Conservation (phyloP, 2,797 vertebrate species). For the Schizopygopsis malacanthus region DNA sequence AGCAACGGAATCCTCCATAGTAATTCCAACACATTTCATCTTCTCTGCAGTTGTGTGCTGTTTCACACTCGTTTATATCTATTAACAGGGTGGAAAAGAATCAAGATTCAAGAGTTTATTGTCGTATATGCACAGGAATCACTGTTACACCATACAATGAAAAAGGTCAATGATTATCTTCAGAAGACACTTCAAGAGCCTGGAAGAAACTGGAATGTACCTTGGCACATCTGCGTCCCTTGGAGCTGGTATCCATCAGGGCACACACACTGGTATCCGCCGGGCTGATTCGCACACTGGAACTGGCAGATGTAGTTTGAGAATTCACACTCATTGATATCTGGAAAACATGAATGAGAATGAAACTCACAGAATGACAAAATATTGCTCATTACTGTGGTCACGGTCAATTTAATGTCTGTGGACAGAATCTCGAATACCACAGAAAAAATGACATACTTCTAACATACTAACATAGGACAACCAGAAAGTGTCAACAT, state of each 20-base stretch:
- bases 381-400: neutral
- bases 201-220: constrained; percentile 64
- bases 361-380: neutral
- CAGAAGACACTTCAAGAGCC: neutral
- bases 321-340: constrained; percentile 86
- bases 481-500: neutral
- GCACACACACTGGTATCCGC: constrained; percentile 83
- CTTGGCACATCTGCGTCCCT: constrained; percentile 84
- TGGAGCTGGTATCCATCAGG: constrained; percentile 88
- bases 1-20: constrained; percentile 85
- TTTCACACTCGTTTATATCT: constrained; percentile 89
- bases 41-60: constrained; percentile 82
- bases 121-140: neutral
- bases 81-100: neutral
- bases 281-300: constrained; percentile 87
- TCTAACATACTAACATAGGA: neutral
- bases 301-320: constrained; percentile 86
- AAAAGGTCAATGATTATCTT: neutral
- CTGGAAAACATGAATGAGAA: constrained; percentile 63
- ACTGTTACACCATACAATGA: neutral
- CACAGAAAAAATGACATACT: neutral
- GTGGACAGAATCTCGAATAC: neutral
- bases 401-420: neutral
- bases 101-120: neutral
- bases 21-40: constrained; percentile 91